A percentile compares a stretch with the other conserved stretches of the same genome.
Conservation (phyloP, 2,113 vertebrate genomes). For the Malurus cyaneus region DNA sequence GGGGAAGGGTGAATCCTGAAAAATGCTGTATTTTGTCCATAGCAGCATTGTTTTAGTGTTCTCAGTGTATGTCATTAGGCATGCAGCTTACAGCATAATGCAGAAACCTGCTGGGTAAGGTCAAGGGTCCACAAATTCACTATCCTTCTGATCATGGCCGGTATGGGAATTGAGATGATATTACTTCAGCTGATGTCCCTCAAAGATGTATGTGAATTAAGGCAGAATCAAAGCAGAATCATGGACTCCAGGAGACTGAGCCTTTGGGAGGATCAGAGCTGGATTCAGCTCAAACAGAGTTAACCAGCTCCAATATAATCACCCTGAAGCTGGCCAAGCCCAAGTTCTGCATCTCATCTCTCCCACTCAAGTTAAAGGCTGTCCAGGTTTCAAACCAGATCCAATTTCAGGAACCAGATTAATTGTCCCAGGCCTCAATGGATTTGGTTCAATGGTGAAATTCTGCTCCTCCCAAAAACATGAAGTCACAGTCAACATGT, state of each 20-base stretch:
- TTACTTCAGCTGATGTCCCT: neutral
- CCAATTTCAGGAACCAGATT: neutral
- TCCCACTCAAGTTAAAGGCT: neutral
- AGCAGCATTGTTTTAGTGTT: neutral
- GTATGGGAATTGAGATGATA: neutral
- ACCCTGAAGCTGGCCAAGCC: neutral
- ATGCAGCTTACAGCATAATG: neutral
- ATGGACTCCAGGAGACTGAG: neutral
- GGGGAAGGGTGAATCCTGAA: neutral
- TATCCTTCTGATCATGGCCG: neutral
- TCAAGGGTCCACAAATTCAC: neutral
- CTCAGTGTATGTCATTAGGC: neutral
- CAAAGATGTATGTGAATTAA: neutral
- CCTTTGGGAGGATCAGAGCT: neutral
- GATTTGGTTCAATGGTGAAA: neutral
- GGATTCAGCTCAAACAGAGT: neutral
- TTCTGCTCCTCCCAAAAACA: neutral
- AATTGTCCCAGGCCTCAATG: rapidly evolving
- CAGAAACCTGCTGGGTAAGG: neutral
- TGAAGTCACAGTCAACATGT: neutral
- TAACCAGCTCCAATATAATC: neutral
- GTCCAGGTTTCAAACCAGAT: neutral
- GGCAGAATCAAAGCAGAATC: neutral
- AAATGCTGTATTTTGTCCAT: neutral
- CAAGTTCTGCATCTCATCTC: neutral